phyloP scores from a whole-genome alignment of 2,113 vertebrate species.

The Nyctibius bracteatus region DNA sequence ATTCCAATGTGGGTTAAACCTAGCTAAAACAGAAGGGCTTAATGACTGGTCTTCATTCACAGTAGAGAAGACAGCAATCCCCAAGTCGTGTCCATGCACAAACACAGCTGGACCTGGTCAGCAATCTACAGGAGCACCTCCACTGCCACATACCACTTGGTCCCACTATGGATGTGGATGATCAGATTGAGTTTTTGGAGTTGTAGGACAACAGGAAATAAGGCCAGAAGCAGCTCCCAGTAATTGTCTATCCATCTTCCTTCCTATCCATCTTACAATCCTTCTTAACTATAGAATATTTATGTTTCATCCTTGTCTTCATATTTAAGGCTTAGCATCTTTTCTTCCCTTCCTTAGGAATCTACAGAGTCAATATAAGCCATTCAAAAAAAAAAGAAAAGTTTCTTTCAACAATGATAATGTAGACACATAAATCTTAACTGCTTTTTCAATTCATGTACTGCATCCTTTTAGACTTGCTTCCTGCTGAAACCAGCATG shows the following conservation, averaged over 20 bases:
- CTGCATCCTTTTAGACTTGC: not conserved
- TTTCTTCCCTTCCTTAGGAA: not conserved
- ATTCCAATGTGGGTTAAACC: not conserved
- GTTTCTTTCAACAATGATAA: conserved; percentile 9
- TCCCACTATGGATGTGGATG: not conserved
- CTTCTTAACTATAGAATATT: not conserved
- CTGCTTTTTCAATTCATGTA: not conserved
- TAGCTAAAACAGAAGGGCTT: not conserved
- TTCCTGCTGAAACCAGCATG: conserved; percentile 27
- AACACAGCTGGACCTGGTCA: not conserved
- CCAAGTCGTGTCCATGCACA: not conserved
- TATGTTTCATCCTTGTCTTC: not conserved
- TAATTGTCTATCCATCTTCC: not conserved
- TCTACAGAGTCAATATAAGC: not conserved
- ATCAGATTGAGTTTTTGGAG: not conserved
- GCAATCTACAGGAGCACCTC: not conserved
- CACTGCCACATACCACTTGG: no score
- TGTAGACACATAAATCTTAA: conserved; percentile 6
- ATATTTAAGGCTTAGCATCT: not conserved
- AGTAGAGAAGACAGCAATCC: not conserved
- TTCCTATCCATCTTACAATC: not conserved
- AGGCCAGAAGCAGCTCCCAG: not conserved
- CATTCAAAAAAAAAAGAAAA: not conserved
- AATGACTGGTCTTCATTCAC: not conserved
- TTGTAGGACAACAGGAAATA: not conserved